phyloP scores from a whole-genome alignment of 2,888 invertebrate genomes.

The Acanthopleura granulata region DNA sequence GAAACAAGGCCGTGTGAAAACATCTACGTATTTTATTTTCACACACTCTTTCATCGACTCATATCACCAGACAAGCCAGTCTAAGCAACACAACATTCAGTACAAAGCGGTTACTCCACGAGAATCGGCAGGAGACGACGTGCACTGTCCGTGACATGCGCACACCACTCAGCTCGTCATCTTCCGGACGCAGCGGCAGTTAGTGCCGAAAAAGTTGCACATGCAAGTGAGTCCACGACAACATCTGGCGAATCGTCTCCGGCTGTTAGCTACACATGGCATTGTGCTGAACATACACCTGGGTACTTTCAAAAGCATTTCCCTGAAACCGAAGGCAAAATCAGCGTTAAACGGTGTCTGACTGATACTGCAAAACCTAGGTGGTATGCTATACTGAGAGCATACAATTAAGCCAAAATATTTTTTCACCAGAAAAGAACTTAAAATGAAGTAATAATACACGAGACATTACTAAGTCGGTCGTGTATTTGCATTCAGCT shows the following conservation, averaged over 20 bases:
- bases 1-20: slow-evolving; percentile 8
- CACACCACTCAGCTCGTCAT: slow-evolving; percentile 2
- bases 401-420: no score
- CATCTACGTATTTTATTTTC: slow-evolving; percentile 12
- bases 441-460: no score
- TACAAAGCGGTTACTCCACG: not conserved
- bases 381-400: no score
- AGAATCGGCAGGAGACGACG: not conserved
- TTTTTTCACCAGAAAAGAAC: no score
- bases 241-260: slow-evolving; percentile 9
- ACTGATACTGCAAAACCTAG: no score
- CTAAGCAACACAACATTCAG: slow-evolving; percentile 9
- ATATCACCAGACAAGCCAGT: slow-evolving; percentile 6
- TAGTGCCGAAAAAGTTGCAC: slow-evolving; percentile 12
- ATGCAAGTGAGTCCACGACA: not conserved
- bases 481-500: no score
- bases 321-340: slow-evolving; percentile 8
- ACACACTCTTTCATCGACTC: slow-evolving; percentile 14
- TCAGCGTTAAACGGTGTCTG: no score
- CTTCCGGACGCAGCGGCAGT: slow-evolving; percentile 17
- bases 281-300: slow-evolving; percentile 8
- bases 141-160: not conserved
- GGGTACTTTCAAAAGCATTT: slow-evolving; percentile 16
- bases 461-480: no score
- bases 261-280: slow-evolving; percentile 16